phyloP scores from a whole-genome alignment of 1,140 invertebrate species.

The Zaprionus gabonicus region DNA sequence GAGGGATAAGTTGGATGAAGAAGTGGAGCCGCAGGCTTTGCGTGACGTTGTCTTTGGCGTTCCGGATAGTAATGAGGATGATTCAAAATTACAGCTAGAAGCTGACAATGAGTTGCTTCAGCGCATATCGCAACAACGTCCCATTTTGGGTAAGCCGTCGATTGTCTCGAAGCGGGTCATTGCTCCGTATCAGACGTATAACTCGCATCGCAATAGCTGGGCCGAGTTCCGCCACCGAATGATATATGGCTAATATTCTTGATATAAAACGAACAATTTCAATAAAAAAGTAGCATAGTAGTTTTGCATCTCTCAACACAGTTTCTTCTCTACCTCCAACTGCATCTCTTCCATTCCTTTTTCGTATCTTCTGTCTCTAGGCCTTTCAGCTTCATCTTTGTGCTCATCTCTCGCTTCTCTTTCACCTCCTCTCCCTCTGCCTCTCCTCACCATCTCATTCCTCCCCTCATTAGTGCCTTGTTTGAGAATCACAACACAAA shows the following conservation, averaged over 20 bases:
- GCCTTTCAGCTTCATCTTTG: too few relatives aligned
- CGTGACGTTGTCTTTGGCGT: constrained; percentile 35
- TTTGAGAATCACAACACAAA: constrained; percentile 3
- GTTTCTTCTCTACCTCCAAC: too few relatives aligned
- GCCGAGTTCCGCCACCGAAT: constrained; percentile 62
- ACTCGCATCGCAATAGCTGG: constrained; percentile 54
- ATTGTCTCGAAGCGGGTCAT: constrained; percentile 52
- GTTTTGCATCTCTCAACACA: too few relatives aligned
- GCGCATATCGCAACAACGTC: constrained; percentile 4
- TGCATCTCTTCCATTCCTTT: too few relatives aligned
- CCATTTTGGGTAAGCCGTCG: accelerated
- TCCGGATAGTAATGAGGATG: constrained; percentile 30
- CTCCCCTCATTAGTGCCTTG: constrained; percentile 12
- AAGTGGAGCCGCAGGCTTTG: constrained; percentile 19
- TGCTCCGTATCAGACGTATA: constrained; percentile 55
- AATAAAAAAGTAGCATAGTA: too few relatives aligned
- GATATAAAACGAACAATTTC: neutral
- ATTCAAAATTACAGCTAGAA: neutral
- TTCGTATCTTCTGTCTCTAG: too few relatives aligned
- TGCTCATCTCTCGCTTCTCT: too few relatives aligned
- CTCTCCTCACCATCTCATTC: too few relatives aligned
- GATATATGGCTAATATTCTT: constrained; percentile 53
- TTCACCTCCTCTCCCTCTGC: neutral
- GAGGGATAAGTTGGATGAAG: neutral
- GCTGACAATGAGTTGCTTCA: constrained; percentile 36